Percentiles rank a stretch among this genome's conserved stretches.
These are phyloP conservation scores for Odontomyia ornata DNA, from an alignment of 2,888 invertebrate species.

Conservation along the genomic window DNA sequence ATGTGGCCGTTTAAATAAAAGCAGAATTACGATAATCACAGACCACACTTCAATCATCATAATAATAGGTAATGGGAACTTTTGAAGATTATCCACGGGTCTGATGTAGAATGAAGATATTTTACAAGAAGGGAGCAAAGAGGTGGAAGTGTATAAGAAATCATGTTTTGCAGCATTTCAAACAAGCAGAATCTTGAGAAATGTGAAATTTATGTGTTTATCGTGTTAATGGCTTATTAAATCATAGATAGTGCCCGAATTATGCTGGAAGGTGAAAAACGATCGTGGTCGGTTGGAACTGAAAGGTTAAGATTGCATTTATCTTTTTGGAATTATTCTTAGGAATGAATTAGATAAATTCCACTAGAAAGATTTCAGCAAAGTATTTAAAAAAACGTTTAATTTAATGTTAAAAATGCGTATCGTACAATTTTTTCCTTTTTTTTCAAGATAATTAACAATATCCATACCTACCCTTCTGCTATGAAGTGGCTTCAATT, in stretches of 20 bases:
- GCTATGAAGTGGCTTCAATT: no score
- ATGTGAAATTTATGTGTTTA: constrained; percentile 23
- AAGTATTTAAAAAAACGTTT: no score
- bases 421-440: no score
- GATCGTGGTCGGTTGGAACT: not conserved
- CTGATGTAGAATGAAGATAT: constrained; percentile 23
- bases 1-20: constrained; percentile 39
- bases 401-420: no score
- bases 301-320: no score
- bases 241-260: constrained; percentile 7
- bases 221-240: constrained; percentile 39
- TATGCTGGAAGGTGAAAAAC: not conserved
- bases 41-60: constrained; percentile 17
- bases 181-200: not conserved
- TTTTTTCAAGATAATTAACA: no score
- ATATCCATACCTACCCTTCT: no score
- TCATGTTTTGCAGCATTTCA: not conserved
- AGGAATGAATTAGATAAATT: no score
- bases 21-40: constrained; percentile 40
- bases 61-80: constrained; percentile 37
- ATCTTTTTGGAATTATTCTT: no score
- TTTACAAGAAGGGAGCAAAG: not conserved
- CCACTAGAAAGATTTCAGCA: no score
- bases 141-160: not conserved
- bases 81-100: constrained; percentile 2